These are phyloP conservation scores for Heterochromis multidens DNA, from an alignment of 2,113 vertebrate genomes.

Conservation along the genomic window DNA sequence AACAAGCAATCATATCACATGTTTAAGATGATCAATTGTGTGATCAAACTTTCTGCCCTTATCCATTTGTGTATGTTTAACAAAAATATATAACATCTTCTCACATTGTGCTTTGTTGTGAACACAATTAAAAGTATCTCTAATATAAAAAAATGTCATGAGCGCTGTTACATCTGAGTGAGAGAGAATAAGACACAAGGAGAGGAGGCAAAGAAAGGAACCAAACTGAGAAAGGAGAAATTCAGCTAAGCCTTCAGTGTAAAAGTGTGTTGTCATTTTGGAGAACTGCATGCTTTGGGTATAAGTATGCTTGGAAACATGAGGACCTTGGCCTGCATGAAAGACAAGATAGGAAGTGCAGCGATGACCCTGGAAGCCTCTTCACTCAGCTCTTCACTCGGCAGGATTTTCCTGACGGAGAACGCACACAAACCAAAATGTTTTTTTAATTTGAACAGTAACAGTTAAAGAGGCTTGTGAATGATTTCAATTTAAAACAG, in stretches of 20 bases:
- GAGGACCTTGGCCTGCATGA: constrained; percentile 90
- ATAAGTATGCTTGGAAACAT: constrained; percentile 87
- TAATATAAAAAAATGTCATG: no score
- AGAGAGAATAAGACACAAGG: no score
- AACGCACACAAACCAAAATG: background rate
- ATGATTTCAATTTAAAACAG: background rate
- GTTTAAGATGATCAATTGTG: background rate
- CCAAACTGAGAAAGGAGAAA: no score
- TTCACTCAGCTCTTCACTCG: constrained; percentile 82
- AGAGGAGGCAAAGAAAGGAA: no score
- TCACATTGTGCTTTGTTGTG: background rate
- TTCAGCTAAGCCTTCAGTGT: no score
- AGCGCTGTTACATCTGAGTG: no score
- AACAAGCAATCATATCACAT: background rate
- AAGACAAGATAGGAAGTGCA: constrained; percentile 85
- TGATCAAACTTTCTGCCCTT: background rate
- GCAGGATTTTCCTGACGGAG: constrained; percentile 78
- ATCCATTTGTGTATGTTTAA: background rate
- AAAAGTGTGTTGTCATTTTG: background rate
- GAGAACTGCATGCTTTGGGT: constrained; percentile 21
- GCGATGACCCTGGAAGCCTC: constrained; percentile 82
- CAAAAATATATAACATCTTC: background rate
- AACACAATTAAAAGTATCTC: background rate
- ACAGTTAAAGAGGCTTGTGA: background rate
- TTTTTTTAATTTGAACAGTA: background rate